phyloP scores from a whole-genome alignment of 2,113 vertebrate species.

The Chitala chitala region DNA sequence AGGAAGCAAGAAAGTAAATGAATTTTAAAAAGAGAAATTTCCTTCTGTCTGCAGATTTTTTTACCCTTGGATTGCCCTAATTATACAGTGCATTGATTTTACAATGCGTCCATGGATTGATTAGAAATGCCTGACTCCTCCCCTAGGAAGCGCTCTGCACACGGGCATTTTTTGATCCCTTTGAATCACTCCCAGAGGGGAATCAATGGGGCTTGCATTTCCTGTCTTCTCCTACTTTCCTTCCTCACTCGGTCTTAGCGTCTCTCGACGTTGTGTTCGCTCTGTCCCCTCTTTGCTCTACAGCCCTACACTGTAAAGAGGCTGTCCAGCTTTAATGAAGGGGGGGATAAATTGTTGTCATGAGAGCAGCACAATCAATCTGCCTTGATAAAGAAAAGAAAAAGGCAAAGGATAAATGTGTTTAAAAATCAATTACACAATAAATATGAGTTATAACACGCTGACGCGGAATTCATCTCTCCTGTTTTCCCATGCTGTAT shows the following conservation, averaged over 20 bases:
- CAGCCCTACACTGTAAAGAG: conserved; percentile 1
- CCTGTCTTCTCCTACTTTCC: conserved; percentile 34
- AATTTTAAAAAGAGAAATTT: conserved; percentile 22
- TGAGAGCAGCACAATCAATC: conserved; percentile 43
- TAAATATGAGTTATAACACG: conserved; percentile 63
- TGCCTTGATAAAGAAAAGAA: conserved; percentile 35
- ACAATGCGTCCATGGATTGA: conserved; percentile 86
- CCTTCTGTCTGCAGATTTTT: conserved; percentile 60
- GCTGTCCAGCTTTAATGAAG: conserved; percentile 22
- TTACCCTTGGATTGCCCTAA: conserved; percentile 91
- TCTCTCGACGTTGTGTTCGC: background rate
- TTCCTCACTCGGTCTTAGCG: conserved; percentile 1
- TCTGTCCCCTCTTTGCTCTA: background rate
- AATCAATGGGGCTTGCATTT: conserved; percentile 54
- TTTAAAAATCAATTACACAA: conserved; percentile 71
- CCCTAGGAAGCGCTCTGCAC: conserved; percentile 67
- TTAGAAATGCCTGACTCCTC: conserved; percentile 70
- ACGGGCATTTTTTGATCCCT: conserved; percentile 59
- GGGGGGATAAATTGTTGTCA: conserved; percentile 31
- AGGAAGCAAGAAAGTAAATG: conserved; percentile 12
- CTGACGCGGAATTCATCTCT: conserved; percentile 57
- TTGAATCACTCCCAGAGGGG: conserved; percentile 57
- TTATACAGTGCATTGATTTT: conserved; percentile 95
- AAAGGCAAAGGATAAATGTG: conserved; percentile 45
- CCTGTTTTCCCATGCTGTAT: conserved; percentile 44